Conservation (phyloP, 2,113 vertebrate genomes). For the Trichechus manatus region DNA sequence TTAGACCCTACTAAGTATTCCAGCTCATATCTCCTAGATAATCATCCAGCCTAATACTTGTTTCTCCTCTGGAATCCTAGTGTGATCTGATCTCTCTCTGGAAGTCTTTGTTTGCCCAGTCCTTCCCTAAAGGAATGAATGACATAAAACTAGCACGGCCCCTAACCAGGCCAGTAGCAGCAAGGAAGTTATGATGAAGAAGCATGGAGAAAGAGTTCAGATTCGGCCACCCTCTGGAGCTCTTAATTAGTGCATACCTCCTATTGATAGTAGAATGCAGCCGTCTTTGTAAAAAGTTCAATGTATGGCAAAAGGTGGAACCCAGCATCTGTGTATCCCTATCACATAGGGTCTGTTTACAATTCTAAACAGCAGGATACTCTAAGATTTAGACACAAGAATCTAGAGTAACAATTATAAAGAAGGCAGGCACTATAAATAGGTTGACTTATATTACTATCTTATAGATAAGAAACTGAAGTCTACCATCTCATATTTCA, state of each 20-base stretch:
- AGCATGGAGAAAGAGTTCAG: background rate
- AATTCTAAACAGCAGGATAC: background rate
- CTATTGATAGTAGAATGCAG: background rate
- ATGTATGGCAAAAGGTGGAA: background rate
- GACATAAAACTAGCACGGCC: too few species aligned
- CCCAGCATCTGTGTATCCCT: background rate
- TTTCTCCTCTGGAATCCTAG: background rate
- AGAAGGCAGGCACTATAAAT: background rate
- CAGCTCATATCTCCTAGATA: background rate
- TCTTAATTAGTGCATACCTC: too few species aligned
- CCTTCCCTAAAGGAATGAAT: background rate
- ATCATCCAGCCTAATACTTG: too few species aligned
- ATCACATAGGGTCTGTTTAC: background rate
- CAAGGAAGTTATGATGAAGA: background rate
- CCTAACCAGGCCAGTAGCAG: background rate
- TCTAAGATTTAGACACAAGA: background rate
- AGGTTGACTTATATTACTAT: fast-evolving
- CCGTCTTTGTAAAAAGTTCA: background rate
- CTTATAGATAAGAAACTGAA: background rate
- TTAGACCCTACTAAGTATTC: background rate
- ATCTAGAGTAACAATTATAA: too few species aligned
- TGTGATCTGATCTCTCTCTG: background rate
- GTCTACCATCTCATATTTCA: background rate
- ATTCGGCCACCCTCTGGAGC: background rate
- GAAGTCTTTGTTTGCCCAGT: too few species aligned